A percentile compares a stretch with the other conserved stretches of the same genome.
Conservation (phyloP, 2,888 invertebrate genomes). For the Falcaria lacertinaria region DNA sequence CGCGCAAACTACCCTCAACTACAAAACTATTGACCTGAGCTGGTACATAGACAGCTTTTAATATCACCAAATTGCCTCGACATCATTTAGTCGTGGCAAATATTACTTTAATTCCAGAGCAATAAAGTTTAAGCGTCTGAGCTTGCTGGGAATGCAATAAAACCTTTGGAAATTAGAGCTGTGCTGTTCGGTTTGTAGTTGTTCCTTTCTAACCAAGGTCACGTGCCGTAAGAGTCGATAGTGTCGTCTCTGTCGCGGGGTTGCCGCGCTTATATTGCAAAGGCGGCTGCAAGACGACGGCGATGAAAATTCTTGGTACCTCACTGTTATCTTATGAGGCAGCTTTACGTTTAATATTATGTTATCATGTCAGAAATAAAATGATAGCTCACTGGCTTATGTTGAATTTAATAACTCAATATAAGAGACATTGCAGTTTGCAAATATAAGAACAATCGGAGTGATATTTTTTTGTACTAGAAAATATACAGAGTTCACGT, state of each 20-base stretch:
- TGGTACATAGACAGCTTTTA: conserved; percentile 70
- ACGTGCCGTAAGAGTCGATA: conserved; percentile 37
- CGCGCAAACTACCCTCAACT: conserved; percentile 60
- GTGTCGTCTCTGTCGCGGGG: conserved; percentile 62
- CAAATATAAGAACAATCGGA: neutral
- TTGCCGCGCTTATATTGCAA: conserved; percentile 70
- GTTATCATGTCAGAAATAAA: conserved; percentile 55
- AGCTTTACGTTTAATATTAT: conserved; percentile 69
- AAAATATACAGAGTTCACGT: neutral
- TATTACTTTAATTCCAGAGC: conserved; percentile 78
- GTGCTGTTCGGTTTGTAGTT: conserved; percentile 53
- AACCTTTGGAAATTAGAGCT: conserved; percentile 72
- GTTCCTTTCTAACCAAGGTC: conserved; percentile 72
- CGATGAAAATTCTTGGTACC: conserved; percentile 76
- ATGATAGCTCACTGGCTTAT: conserved; percentile 20
- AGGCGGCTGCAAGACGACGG: conserved; percentile 64
- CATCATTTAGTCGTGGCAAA: conserved; percentile 77
- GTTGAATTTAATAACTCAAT: conserved; percentile 36
- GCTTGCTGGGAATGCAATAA: conserved; percentile 78
- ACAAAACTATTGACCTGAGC: conserved; percentile 71
- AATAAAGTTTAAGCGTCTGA: conserved; percentile 78
- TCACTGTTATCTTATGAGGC: conserved; percentile 73
- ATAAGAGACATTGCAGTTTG: neutral
- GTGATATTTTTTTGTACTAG: neutral
- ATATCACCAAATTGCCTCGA: conserved; percentile 74